Conservation (phyloP, 1,140 invertebrate genomes). For the Metopolophium dirhodum region DNA sequence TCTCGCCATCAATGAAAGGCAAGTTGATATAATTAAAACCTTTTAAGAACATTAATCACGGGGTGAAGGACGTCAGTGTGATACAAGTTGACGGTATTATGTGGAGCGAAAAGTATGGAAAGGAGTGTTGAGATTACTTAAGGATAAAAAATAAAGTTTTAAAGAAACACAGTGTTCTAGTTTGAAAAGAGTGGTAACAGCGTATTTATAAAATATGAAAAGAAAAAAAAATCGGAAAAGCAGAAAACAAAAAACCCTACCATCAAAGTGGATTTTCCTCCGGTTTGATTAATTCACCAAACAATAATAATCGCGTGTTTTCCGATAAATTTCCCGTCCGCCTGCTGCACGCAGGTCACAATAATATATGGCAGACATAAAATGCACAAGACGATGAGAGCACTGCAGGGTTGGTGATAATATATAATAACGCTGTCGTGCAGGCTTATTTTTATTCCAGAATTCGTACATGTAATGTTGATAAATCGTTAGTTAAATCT, state of each 20-base stretch:
- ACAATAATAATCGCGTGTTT: not conserved
- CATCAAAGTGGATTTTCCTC: not conserved
- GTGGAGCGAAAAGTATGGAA: conserved; percentile 1
- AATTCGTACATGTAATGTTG: not conserved
- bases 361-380: not conserved
- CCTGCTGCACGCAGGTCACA: not conserved
- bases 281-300: not conserved
- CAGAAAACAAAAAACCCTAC: not conserved
- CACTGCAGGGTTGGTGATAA: not conserved
- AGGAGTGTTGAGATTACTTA: not conserved
- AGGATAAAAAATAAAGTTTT: conserved; percentile 30
- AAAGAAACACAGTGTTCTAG: not conserved
- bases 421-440: not conserved
- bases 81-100: conserved; percentile 16
- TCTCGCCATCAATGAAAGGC: not conserved
- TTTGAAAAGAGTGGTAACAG: not conserved
- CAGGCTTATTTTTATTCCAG: not conserved
- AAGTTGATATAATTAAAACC: conserved; percentile 37
- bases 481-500: not conserved
- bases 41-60: conserved; percentile 29
- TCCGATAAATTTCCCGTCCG: not conserved
- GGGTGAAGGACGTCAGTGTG: not conserved
- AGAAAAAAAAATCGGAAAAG: not conserved
- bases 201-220: not conserved
- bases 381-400: not conserved